These are phyloP conservation scores for Notarius quadriscutis DNA, from an alignment of 2,113 vertebrate genomes.

Conservation along the genomic window DNA sequence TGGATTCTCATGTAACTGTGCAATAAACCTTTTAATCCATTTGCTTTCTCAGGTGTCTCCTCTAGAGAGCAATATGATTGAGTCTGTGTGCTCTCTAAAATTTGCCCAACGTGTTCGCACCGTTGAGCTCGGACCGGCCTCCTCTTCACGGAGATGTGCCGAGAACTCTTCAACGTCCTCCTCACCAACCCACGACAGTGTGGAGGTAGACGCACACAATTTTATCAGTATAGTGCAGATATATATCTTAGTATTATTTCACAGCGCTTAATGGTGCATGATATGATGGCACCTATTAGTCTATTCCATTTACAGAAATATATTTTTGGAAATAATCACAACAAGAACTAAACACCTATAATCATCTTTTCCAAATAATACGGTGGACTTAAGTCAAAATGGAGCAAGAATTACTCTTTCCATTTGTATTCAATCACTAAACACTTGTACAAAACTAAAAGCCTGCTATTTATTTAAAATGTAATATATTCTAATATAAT, in stretches of 20 bases:
- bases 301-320: not conserved
- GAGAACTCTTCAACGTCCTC: slow-evolving; percentile 79
- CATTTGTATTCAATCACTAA: no score
- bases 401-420: no score
- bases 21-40: not conserved
- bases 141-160: slow-evolving; percentile 70
- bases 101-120: slow-evolving; percentile 92
- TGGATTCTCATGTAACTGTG: not conserved
- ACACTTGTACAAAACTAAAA: no score
- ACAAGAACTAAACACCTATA: no score
- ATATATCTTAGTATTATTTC: not conserved
- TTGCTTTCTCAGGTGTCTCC: slow-evolving; percentile 81
- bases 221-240: not conserved
- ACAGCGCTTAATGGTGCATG: not conserved
- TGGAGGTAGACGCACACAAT: slow-evolving; percentile 76
- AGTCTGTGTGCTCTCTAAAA: slow-evolving; percentile 92
- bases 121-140: slow-evolving; percentile 80
- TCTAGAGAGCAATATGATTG: slow-evolving; percentile 79
- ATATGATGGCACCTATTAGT: not conserved
- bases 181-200: slow-evolving; percentile 83
- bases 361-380: no score
- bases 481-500: not conserved
- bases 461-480: no score
- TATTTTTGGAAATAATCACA: not conserved
- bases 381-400: no score